These are phyloP conservation scores for Stigmatopora nigra DNA, from an alignment of 2,113 vertebrate genomes.

Conservation along the genomic window DNA sequence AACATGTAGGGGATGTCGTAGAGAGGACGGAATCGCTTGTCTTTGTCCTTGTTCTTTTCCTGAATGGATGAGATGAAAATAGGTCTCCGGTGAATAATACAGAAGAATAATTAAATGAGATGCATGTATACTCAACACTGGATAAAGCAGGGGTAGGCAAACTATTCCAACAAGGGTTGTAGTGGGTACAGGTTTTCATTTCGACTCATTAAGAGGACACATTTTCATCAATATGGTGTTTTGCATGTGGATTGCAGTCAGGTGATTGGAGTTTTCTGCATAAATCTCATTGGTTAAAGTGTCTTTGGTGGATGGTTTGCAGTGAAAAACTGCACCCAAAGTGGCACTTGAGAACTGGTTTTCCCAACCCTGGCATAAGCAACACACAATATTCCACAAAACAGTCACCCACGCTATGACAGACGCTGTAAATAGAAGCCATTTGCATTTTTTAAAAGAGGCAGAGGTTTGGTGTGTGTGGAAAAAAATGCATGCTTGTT, in stretches of 20 bases:
- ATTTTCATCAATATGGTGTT: too few species aligned
- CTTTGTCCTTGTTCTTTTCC: slow-evolving; percentile 88
- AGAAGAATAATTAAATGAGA: neutral
- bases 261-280: too few species aligned
- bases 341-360: too few species aligned
- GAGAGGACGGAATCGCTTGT: slow-evolving; percentile 92
- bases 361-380: too few species aligned
- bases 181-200: too few species aligned
- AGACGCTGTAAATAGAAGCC: slow-evolving; percentile 55
- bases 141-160: slow-evolving; percentile 15
- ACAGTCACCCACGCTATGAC: slow-evolving; percentile 43
- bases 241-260: too few species aligned
- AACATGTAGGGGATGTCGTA: slow-evolving; percentile 99
- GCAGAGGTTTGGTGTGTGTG: slow-evolving; percentile 30
- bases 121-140: neutral
- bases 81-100: neutral
- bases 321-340: too few species aligned
- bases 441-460: slow-evolving; percentile 60
- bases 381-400: slow-evolving; percentile 30
- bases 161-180: too few species aligned
- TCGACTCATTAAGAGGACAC: too few species aligned
- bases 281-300: too few species aligned
- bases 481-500: slow-evolving; percentile 14
- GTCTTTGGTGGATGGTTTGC: too few species aligned
- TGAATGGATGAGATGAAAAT: slow-evolving; percentile 21